Evolutionary conservation across 2,797 vertebrate genomes (phyloP).

Genomic region (Antrozous pallidus): DNA sequence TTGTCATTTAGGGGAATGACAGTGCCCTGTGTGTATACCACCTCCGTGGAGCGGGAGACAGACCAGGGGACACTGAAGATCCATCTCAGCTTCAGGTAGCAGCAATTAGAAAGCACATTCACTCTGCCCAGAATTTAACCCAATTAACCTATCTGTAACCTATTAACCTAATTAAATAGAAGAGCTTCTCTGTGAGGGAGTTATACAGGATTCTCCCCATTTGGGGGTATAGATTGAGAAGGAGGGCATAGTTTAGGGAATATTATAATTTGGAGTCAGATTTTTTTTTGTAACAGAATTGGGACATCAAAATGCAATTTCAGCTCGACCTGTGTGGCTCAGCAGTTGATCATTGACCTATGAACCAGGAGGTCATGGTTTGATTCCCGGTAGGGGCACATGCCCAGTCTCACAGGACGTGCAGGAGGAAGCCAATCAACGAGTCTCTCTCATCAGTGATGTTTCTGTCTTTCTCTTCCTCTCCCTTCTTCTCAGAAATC

Average conservation of each 20-base stretch:
- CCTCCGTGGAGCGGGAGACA: background rate
- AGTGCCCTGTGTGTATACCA: background rate
- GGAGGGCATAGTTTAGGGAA: constrained; percentile 3
- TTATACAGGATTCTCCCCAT: constrained; percentile 8
- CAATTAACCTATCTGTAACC: constrained; percentile 80
- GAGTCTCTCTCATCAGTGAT: no score
- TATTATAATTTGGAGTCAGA: constrained; percentile 13
- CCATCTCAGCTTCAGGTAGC: background rate
- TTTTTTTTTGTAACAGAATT: constrained; percentile 13
- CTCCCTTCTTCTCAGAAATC: no score
- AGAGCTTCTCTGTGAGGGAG: constrained; percentile 36
- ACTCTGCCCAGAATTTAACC: constrained; percentile 76
- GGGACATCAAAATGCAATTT: background rate
- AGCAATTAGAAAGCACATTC: constrained; percentile 59
- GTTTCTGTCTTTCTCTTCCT: no score
- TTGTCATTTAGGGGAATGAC: background rate
- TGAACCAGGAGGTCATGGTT: no score
- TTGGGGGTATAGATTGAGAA: background rate
- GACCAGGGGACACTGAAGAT: background rate
- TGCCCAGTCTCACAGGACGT: no score
- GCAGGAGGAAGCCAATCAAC: no score
- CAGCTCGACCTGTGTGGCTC: no score
- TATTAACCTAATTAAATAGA: constrained; percentile 79
- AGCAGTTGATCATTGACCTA: no score
- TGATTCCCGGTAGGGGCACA: no score